phyloP scores from a whole-genome alignment of 2,888 invertebrate species.

The Glyphotaelius pellucidus region DNA sequence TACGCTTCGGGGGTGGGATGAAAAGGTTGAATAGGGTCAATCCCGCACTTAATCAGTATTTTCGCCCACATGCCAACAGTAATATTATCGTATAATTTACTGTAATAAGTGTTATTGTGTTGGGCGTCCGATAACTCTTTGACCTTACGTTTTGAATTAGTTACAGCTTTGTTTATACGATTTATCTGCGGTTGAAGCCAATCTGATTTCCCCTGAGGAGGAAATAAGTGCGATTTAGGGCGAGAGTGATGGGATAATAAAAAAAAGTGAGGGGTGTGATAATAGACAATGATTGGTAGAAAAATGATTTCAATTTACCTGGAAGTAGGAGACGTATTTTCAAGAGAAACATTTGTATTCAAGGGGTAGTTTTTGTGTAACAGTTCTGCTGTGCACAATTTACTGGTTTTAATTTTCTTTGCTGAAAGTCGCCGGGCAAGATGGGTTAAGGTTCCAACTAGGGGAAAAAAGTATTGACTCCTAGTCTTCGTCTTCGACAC shows the following conservation, averaged over 20 bases:
- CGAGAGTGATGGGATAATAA: neutral
- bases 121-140: neutral
- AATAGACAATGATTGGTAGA: neutral
- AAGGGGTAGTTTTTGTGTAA: too few relatives aligned
- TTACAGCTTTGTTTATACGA: neutral
- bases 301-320: neutral
- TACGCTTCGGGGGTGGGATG: neutral
- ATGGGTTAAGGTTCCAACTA: too few relatives aligned
- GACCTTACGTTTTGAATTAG: neutral
- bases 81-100: neutral
- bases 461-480: too few relatives aligned
- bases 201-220: neutral
- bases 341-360: neutral
- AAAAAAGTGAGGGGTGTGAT: neutral
- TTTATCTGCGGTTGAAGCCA: neutral
- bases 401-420: too few relatives aligned
- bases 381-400: too few relatives aligned
- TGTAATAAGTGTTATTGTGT: neutral
- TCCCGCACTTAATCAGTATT: constrained; percentile 29
- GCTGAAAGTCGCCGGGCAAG: too few relatives aligned
- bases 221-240: neutral
- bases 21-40: constrained; percentile 12
- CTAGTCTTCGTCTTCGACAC: too few relatives aligned
- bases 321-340: neutral
- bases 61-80: constrained; percentile 11